Conservation (phyloP, 2,113 vertebrate genomes). For the Mionectes macconnelli region DNA sequence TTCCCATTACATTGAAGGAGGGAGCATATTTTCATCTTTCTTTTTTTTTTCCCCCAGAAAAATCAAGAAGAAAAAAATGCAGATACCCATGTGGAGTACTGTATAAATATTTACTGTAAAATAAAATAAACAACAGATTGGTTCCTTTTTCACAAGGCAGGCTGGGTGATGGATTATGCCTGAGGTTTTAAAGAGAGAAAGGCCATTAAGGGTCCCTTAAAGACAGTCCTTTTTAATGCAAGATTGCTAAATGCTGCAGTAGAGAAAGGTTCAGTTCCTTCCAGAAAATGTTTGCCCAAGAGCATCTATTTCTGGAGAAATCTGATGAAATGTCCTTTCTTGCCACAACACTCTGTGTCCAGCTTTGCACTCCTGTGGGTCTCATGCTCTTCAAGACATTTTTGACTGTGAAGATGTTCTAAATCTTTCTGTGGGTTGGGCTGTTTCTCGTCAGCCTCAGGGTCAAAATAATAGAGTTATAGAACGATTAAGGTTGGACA, state of each 20-base stretch:
- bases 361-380: neutral
- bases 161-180: neutral
- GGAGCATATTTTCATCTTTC: neutral
- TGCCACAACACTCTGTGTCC: neutral
- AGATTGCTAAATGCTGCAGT: neutral
- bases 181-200: neutral
- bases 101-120: conserved; percentile 23
- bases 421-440: neutral
- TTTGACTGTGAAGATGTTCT: neutral
- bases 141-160: neutral
- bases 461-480: neutral
- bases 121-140: conserved; percentile 14
- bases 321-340: neutral
- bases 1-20: conserved; percentile 32
- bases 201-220: neutral
- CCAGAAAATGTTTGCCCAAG: neutral
- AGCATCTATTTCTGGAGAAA: neutral
- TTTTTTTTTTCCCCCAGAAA: neutral
- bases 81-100: neutral
- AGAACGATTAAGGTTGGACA: neutral
- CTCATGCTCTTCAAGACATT: neutral
- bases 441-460: neutral
- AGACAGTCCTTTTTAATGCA: neutral
- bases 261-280: neutral
- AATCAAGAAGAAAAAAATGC: neutral